Percentiles rank a stretch among this genome's conserved stretches.
Evolutionary conservation across 1,140 invertebrate species (phyloP).

Genomic region (Apocrypta bakeri): DNA sequence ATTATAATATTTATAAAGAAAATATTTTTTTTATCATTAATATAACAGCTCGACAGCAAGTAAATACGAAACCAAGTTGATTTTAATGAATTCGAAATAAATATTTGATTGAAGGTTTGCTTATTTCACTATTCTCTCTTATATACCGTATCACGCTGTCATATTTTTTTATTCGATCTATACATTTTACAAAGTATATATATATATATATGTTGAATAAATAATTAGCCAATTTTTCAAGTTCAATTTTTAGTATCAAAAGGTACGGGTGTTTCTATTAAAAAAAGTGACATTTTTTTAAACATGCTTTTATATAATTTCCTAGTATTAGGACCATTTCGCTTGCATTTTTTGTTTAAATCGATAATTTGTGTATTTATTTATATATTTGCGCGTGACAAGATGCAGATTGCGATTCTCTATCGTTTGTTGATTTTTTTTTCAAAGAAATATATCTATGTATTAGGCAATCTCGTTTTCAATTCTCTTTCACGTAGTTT

Average conservation of each 20-base stretch:
- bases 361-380: not conserved
- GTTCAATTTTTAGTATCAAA: conserved; percentile 6
- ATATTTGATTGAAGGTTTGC: not conserved
- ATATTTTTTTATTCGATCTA: not conserved
- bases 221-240: not conserved
- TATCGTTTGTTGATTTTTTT: not conserved
- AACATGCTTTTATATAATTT: no score
- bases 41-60: not conserved
- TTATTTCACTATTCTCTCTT: conserved; percentile 7
- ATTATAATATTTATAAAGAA: not conserved
- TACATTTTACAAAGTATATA: not conserved
- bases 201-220: not conserved
- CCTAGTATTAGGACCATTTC: not conserved
- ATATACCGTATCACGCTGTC: not conserved
- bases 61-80: not conserved
- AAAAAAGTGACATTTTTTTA: not conserved
- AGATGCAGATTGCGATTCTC: not conserved
- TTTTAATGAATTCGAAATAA: not conserved
- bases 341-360: not conserved
- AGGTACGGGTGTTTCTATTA: conserved; percentile 9
- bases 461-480: not conserved
- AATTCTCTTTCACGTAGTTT: not conserved
- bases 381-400: not conserved
- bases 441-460: not conserved
- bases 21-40: not conserved